Evolutionary conservation across 1,140 invertebrate genomes (phyloP).

Genomic region (Oryctes rhinoceros): DNA sequence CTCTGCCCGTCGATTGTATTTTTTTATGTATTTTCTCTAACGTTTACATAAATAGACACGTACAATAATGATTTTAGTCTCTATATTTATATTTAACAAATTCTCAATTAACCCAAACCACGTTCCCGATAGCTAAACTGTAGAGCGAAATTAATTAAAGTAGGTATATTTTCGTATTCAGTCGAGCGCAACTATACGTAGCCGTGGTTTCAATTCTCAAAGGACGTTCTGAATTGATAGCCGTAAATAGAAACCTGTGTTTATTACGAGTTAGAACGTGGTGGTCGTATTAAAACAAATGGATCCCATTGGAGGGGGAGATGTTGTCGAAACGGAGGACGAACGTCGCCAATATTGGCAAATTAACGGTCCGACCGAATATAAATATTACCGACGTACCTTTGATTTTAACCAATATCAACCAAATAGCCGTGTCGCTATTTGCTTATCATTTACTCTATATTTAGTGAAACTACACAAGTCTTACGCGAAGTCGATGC

Average conservation of each 20-base stretch:
- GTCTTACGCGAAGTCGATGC: too few species aligned
- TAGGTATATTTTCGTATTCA: not conserved
- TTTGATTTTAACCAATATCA: conserved; percentile 1
- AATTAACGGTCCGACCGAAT: not conserved
- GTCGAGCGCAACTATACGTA: too few species aligned
- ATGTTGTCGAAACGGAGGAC: not conserved
- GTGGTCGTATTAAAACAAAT: not conserved
- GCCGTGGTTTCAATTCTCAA: too few species aligned
- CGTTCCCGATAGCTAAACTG: not conserved
- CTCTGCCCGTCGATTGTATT: too few species aligned
- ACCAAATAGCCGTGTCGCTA: not conserved
- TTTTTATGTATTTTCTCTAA: too few species aligned
- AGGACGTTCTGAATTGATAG: not conserved
- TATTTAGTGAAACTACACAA: too few species aligned
- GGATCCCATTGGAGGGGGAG: not conserved
- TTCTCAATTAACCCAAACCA: not conserved
- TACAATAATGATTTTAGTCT: not conserved
- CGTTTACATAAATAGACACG: too few species aligned
- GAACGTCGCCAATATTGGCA: too few species aligned
- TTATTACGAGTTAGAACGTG: not conserved
- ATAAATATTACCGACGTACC: not conserved
- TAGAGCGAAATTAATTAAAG: not conserved
- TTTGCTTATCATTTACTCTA: too few species aligned
- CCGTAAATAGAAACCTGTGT: not conserved
- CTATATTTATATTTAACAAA: not conserved